A percentile compares a stretch with the other conserved stretches of the same genome.
Evolutionary conservation across 2,113 vertebrate species (phyloP).

Genomic region (Telmatochromis sp.): DNA sequence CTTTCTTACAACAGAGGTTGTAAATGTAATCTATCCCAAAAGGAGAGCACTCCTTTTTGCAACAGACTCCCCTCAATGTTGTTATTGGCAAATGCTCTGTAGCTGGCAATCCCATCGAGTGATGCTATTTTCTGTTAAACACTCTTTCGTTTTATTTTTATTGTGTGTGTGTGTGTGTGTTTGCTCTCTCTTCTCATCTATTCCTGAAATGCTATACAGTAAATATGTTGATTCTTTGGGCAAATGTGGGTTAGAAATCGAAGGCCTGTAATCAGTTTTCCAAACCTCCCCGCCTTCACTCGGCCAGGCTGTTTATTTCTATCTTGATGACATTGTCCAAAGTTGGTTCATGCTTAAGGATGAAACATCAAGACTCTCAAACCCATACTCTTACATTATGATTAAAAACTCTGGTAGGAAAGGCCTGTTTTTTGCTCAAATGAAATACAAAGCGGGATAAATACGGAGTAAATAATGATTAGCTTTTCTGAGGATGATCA

Average conservation of each 20-base stretch:
- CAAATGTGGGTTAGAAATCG: constrained; percentile 49
- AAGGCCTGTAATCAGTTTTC: constrained; percentile 67
- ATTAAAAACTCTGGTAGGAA: not conserved
- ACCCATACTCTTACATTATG: not conserved
- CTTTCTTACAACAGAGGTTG: constrained; percentile 42
- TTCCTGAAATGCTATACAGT: constrained; percentile 57
- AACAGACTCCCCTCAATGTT: constrained; percentile 55
- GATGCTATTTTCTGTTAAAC: constrained; percentile 59
- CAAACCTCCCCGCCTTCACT: constrained; percentile 46
- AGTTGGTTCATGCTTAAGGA: constrained; percentile 14
- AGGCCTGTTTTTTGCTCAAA: not conserved
- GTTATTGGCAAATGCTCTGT: constrained; percentile 48
- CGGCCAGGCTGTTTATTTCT: constrained; percentile 51
- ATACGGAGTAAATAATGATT: not conserved
- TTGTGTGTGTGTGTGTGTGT: not conserved
- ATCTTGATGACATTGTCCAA: constrained; percentile 53
- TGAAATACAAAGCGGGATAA: not conserved
- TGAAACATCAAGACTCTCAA: constrained; percentile 10
- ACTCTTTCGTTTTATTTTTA: not conserved
- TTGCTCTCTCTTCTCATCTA: constrained; percentile 20
- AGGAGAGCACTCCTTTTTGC: constrained; percentile 42
- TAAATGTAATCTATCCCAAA: constrained; percentile 45
- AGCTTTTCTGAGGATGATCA: not conserved
- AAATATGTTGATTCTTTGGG: constrained; percentile 61
- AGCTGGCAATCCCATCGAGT: constrained; percentile 49